phyloP scores from a whole-genome alignment of 2,888 invertebrate genomes.

The Melanargia galathea region DNA sequence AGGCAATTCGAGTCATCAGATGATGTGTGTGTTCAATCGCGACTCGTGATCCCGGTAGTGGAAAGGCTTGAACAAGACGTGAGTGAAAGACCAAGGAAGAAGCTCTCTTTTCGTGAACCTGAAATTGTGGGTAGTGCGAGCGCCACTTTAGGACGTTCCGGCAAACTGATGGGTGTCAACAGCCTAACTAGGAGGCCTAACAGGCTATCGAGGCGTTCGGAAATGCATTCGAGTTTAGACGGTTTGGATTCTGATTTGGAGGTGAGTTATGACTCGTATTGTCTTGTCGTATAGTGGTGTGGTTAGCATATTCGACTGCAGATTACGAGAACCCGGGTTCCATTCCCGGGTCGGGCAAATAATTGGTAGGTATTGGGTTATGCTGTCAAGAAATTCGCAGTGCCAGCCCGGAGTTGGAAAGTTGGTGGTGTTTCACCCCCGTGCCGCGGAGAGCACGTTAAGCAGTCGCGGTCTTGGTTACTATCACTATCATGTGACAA shows the following conservation, averaged over 20 bases:
- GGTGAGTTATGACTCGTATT: constrained; percentile 57
- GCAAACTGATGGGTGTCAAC: constrained; percentile 73
- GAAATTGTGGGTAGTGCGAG: constrained; percentile 82
- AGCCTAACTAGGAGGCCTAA: constrained; percentile 66
- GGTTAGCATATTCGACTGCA: no score
- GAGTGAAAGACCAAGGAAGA: constrained; percentile 88
- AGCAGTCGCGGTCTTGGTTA: no score
- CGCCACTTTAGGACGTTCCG: constrained; percentile 66
- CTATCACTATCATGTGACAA: no score
- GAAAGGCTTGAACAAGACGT: constrained; percentile 72
- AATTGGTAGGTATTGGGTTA: no score
- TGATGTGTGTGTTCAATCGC: constrained; percentile 70
- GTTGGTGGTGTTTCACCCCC: no score
- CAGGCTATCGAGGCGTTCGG: constrained; percentile 59
- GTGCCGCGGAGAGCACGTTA: no score
- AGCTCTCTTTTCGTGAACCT: constrained; percentile 93
- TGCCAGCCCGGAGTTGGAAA: no score
- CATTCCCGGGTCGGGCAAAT: no score
- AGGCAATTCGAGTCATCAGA: constrained; percentile 66
- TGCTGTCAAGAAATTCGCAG: no score
- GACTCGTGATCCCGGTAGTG: constrained; percentile 66
- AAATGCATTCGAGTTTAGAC: constrained; percentile 77
- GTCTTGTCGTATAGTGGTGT: not conserved
- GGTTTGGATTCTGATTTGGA: constrained; percentile 83
- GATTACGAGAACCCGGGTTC: no score